Evolutionary conservation across 2,888 invertebrate genomes (phyloP), one percentile per base, ranked within the genome.

Genomic region (Machimus atricapillus): DNA sequence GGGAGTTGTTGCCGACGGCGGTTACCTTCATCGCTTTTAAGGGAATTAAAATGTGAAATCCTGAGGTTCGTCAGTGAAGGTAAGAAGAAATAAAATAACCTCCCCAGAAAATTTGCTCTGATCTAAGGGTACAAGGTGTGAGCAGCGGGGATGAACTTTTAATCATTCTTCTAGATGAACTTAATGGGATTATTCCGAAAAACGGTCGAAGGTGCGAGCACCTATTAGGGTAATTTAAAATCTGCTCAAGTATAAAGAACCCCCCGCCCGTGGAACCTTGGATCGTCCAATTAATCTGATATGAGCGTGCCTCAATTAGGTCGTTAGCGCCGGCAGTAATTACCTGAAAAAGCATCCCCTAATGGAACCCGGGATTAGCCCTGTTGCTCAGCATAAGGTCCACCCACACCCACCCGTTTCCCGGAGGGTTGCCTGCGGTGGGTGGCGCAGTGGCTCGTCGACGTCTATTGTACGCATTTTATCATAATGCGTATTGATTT

Each of bases 401-500:
- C 66, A 31, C 27, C 27, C 66, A 12, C 12, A 12, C 12, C 19
- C 23, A 9, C 23, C 23, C 19, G 1, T 19, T 56, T 56, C 9
- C 9, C 8, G n/a, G 9, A 19, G 66, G 7, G 34, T 7, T 34
- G 34, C 34, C 1, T 34, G 34, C 34, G 34, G 34, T 34, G 7
- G 27, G 66, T 27, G 23, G 66, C 9, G 19, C 66, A 66, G 2
- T 27, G 27, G 23, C 52, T 16, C 52, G 52, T n/a, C 12, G 66
- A 1, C 12, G 66, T 37, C 66, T 56, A 83, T 83, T 83, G 82
- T 40, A 66, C 58, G 58, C 66, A 83, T 66, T 83, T 83, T 66
- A 66, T 66, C 66, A 83, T 83, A 83, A 83, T 58, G 34, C 66
- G 34, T 83, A 83, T 83, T 83, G 82, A 83, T 83, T 83, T 83